Evolutionary conservation across 2,113 vertebrate genomes (phyloP).

Genomic region (Notothenia coriiceps): DNA sequence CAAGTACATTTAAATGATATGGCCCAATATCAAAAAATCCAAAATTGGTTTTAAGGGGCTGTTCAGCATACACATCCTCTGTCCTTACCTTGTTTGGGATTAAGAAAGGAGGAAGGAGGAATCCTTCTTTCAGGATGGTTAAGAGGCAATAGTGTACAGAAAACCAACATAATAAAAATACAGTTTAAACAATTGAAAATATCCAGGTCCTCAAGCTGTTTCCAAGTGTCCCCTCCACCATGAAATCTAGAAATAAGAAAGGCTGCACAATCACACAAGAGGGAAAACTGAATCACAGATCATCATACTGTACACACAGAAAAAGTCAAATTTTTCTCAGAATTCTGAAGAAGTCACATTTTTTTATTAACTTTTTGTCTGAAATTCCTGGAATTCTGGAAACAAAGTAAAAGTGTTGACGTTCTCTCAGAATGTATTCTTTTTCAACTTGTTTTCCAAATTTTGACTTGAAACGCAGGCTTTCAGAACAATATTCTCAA

Average conservation of each 20-base stretch:
- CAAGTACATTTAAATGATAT: neutral
- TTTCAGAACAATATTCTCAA: neutral
- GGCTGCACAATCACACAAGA: neutral
- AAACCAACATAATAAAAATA: neutral
- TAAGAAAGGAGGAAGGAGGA: too few species aligned
- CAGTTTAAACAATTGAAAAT: neutral
- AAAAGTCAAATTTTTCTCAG: too few species aligned
- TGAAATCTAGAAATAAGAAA: neutral
- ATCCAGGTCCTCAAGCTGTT: neutral
- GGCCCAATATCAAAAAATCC: neutral
- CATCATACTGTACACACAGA: neutral
- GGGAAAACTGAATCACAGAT: neutral
- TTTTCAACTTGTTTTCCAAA: too few species aligned
- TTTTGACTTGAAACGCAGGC: too few species aligned
- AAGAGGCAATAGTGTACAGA: neutral
- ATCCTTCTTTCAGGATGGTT: too few species aligned
- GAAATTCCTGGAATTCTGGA: too few species aligned
- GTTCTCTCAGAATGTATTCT: too few species aligned
- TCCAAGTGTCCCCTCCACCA: neutral
- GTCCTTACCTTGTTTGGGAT: neutral
- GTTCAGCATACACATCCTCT: neutral
- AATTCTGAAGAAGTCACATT: too few species aligned
- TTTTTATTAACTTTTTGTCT: too few species aligned
- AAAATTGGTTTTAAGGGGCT: neutral
- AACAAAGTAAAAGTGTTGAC: too few species aligned